Evolutionary conservation across 2,113 vertebrate genomes (phyloP), one percentile per base, ranked within the genome.

Genomic region (Lepisosteus oculatus): DNA sequence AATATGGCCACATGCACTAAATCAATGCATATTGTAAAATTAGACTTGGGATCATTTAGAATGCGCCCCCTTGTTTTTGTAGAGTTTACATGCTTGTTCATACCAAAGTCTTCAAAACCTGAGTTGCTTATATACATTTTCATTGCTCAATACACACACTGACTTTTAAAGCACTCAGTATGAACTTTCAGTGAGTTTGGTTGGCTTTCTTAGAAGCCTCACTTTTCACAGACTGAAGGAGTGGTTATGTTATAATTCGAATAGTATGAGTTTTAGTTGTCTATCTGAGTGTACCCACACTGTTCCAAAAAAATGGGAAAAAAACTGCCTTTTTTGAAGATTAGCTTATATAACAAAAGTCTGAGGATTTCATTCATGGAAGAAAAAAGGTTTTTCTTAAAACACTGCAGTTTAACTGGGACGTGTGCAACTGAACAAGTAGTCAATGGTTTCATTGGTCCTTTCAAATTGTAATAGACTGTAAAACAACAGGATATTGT

Each of bases 61-160:
- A 51, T 51, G 17, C 47, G 47, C 5, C 8, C 8, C 47, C 8
- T 51, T 51, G 68, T 75, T 29, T 29, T 63, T 76, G 73, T 71
- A 42, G 67, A 69, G 63, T 12, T 65, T 71, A 45, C 56, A 59
- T 81, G 67, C 54, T 85, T 76, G 72, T 88, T 87, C 82, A 88
- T 85, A 90, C 90, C 90, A 92, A 91, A 92, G 90, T 87, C 79
- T 84, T 80, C 74, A 61, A 69, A 75, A 29, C 71, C 63, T 51
- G 44, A 8, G 54, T 78, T 77, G 55, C 64, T 59, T 7, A 43
- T 42, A 67, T 77, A 79, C 74, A 41, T 15, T 72, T 66, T 74
- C 29, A 9, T 62, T 47, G 42, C 4, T 65, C 43, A 8, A 9
- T 55, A 14, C 15, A 51, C 65, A 61, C 55, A 41, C 44, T 66